Base-by-base conservation (phyloP, 2,888 invertebrate genomes). In the Scaptomyza caliginosa region DNA sequence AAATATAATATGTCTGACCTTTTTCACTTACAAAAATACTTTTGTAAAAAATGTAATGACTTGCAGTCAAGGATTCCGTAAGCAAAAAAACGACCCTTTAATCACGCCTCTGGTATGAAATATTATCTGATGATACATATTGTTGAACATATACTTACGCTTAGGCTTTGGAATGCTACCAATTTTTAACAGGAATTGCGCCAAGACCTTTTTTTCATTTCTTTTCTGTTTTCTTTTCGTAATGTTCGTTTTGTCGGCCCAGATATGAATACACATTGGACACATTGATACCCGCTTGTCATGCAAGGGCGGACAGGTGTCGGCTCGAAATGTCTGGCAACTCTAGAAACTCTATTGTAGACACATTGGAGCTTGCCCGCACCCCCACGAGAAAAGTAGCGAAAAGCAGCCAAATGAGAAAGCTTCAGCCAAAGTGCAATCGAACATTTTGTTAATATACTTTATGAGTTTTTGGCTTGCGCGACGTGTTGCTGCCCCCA, bases 361-460 rank as follows among this genome's bases (percentile, higher is more conserved):
- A 55, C 38, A 57, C 34, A 39, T 16, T 36, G 48, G 46, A 39
- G 39, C 38, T 55, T 54, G 50, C 40, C 50, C 16, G n/a, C n/a
- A 32, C 32, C 7, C 26, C 26, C 6, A 24, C 24, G 8, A 46
- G 24, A 43, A 38, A 57, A 24, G 19, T 16, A n/a, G 30, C 28
- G 42, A 50, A 46, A 54, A 40, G 40, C 10, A 57, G 50, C 57
- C 43, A 34, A 52, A 63, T 19, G 62, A 39, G 48, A 55, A 77
- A 64, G 42, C 67, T 52, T 56, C 71, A 67, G 71, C 63, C 84
- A 83, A 74, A 81, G 81, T 81, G 86, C 86, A 81, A 80, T 86
- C 77, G 74, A 86, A 86, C 71, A 80, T 86, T 79, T 80, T 82
- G 71, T 79, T 80, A 75, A 80, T 85, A 82, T 69, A 82, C 75